Evolutionary conservation across 37 sponge, comb jelly and placozoan genomes (phyloP).

Genomic region (Cliona cf. orientalis): DNA sequence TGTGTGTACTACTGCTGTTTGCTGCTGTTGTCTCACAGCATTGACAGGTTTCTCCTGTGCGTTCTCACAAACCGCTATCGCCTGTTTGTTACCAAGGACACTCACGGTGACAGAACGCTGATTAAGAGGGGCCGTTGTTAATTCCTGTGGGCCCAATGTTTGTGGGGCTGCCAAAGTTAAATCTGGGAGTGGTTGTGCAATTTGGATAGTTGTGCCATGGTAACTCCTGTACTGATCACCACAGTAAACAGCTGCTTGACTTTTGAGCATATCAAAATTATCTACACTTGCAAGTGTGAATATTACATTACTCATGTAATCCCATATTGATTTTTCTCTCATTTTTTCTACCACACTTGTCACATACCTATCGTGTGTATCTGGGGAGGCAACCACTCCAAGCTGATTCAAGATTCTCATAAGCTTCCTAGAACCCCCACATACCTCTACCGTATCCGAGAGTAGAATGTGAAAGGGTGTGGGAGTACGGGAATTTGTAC

Average conservation of each 20-base stretch:
- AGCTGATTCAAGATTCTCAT: slow-evolving; percentile 17
- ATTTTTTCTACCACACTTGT: no score
- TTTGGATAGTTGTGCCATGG: slow-evolving; percentile 38
- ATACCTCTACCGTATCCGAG: slow-evolving; percentile 26
- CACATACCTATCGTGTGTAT: no score
- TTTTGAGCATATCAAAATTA: slow-evolving; percentile 47
- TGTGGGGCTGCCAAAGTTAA: no score
- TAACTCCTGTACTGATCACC: slow-evolving; percentile 36
- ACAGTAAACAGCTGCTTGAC: slow-evolving; percentile 45
- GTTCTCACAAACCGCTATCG: no score
- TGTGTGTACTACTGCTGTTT: no score
- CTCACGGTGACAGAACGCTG: no score
- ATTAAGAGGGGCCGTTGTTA: no score
- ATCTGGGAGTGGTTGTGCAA: slow-evolving; percentile 18
- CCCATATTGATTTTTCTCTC: slow-evolving; percentile 28
- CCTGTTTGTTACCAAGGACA: no score
- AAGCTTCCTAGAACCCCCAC: slow-evolving; percentile 39
- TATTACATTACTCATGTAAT: neutral
- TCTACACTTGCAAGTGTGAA: slow-evolving; percentile 33
- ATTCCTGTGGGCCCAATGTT: no score
- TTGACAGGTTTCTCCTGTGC: no score
- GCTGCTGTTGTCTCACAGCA: no score
- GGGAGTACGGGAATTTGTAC: slow-evolving; percentile 6
- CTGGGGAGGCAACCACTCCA: no score
- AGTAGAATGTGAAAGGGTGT: slow-evolving; percentile 15